phyloP scores from a whole-genome alignment of 2,797 vertebrate genomes.

The Pangasius sanitwongsei region DNA sequence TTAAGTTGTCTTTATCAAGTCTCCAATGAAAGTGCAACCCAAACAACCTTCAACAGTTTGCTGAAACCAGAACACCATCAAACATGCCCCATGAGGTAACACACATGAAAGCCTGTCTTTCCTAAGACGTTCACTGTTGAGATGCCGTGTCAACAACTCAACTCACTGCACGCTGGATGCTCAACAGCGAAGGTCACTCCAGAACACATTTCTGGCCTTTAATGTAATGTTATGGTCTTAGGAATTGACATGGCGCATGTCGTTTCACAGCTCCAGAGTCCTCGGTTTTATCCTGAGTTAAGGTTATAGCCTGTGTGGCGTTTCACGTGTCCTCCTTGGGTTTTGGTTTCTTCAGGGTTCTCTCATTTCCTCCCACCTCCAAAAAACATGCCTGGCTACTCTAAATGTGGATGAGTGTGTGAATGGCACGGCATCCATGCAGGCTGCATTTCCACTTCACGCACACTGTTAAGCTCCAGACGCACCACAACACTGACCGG shows the following conservation, averaged over 20 bases:
- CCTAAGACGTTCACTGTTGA: slow-evolving; percentile 33
- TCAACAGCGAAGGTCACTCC: slow-evolving; percentile 23
- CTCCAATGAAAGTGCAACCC: slow-evolving; percentile 14
- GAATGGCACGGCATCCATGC: too few species aligned
- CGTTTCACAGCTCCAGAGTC: not conserved
- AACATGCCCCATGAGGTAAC: not conserved
- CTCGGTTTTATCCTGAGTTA: not conserved
- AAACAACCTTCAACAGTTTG: slow-evolving; percentile 22
- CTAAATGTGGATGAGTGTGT: not conserved
- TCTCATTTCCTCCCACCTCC: not conserved
- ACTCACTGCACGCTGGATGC: slow-evolving; percentile 28
- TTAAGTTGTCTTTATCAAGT: slow-evolving; percentile 23
- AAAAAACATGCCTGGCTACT: not conserved
- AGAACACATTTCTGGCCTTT: slow-evolving; percentile 8
- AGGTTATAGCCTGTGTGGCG: not conserved
- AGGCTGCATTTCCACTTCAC: not conserved
- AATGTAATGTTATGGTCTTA: not conserved
- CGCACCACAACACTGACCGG: not conserved
- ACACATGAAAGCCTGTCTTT: not conserved
- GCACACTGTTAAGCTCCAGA: not conserved
- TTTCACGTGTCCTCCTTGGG: not conserved
- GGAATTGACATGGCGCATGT: not conserved
- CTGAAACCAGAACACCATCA: slow-evolving; percentile 28
- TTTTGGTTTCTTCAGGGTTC: not conserved
- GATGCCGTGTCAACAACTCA: slow-evolving; percentile 45